Evolutionary conservation across 2,797 vertebrate species (phyloP), one percentile per base, ranked within the genome.

Genomic region (Cacajao melanocephalus): DNA sequence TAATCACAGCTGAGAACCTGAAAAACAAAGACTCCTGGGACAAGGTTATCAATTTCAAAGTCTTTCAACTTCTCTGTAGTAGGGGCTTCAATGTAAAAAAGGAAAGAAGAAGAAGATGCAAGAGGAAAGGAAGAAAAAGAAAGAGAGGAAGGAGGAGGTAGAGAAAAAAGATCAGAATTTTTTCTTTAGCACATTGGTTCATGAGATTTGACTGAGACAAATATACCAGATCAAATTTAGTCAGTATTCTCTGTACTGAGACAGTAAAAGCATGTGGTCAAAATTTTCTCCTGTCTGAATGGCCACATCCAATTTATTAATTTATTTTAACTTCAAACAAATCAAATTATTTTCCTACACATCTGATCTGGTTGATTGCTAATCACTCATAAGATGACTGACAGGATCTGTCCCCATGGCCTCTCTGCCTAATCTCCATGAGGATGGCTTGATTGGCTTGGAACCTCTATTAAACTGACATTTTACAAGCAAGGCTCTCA

Each of bases 291-390:
- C 7, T 96, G 8, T 72, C 76, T 84, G 28, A 91, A 64, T 79
- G 36, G 22, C 73, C 80, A 85, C 41, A 61, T 76, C 9, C 28
- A 83, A 93, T 79, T 57, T 83, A 58, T 46, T 28, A 70, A 55
- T 88, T 84, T 73, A 84, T 92, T 97, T 96, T 85, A 55, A 78
- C 24, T 92, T 89, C n/a, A 76, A 75, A 90, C 17, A 84, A 96
- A 86, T 52, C 13, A 33, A 88, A 84, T 94, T 67, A 78, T 84
- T 96, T 93, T 88, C 57, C 33, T 72, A 19, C 26, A 10, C 2
- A 58, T 44, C 46, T 84, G 12, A 46, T 44, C 46, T 90, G 14
- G 30, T 39, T 81, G 64, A 85, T 48, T 28, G 5, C 33, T 84
- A 83, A 73, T 87, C 28, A 64, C 46, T 91, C 70, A 44, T 41